Base-by-base conservation (phyloP, 2,888 invertebrate species). In the Ephialtes manifestator region DNA sequence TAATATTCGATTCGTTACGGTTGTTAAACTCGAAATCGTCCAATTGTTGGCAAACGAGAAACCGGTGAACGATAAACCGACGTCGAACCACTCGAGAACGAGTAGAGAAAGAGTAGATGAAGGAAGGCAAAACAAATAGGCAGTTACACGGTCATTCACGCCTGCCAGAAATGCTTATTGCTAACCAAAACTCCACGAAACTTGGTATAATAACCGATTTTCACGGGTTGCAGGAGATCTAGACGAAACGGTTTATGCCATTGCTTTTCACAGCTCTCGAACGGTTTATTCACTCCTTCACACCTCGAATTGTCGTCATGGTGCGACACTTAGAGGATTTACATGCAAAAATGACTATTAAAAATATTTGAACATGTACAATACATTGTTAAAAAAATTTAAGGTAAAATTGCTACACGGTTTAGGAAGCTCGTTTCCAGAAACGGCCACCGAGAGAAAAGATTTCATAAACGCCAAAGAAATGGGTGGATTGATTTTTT, bases 11-110 rank as follows among this genome's bases (percentile, higher is more conserved):
- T 85, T 82, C 60, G 82, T 13, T 58, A 85, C 79, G 85, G 85
- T 85, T 85, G 82, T 85, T 82, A 82, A 82, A 79, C 75, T 71
- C 58, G 46, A 60, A 65, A 85, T 80, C 58, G 28, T 55, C 75
- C 71, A 85, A 82, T 82, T 60, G 63, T 82, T 85, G 85, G 85
- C 85, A 85, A 58, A 63, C 53, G 39, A 78, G 39, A 67, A 51
- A 82, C 65, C 79, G 82, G 82, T 79, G 75, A 85, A 76, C 85
- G 82, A 85, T 82, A 82, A 82, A 85, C 51, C 72, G 63, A 71
- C 79, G 71, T 74, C 51, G 58, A 82, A 71, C 63, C 58, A 76
- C 55, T n/a, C 55, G 58, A 39, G 58, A n/a, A 18, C 31, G 15
- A 20, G 24, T 43, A 24, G 65, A 43, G 20, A 70, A 20, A 76